Conservation (phyloP, 2,888 invertebrate species). For the Phrixothrix hirtus region DNA sequence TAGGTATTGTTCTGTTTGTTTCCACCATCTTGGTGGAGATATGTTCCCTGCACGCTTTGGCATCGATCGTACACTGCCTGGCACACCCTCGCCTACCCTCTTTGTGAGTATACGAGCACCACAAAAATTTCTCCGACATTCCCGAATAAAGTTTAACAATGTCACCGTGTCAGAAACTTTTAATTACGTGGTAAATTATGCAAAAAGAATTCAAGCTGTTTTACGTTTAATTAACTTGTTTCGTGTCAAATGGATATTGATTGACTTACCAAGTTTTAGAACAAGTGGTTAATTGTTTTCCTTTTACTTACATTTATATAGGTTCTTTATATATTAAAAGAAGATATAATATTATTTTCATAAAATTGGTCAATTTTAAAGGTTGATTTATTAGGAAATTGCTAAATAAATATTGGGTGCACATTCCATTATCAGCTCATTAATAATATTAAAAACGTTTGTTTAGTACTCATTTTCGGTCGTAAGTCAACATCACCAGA, state of each 20-base stretch:
- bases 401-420: background rate
- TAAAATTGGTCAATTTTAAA: too few species aligned
- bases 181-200: conserved; percentile 36
- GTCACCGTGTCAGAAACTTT: conserved; percentile 42
- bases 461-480: conserved; percentile 36
- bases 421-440: conserved; percentile 42
- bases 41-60: conserved; percentile 48
- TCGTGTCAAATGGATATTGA: too few species aligned
- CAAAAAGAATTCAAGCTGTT: conserved; percentile 9
- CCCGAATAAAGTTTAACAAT: conserved; percentile 37
- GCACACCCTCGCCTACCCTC: conserved; percentile 33
- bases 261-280: too few species aligned
- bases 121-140: conserved; percentile 37
- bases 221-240: background rate
- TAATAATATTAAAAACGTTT: conserved; percentile 39
- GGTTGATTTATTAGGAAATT: too few species aligned
- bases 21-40: conserved; percentile 53
- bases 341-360: too few species aligned
- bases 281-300: too few species aligned
- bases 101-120: conserved; percentile 34
- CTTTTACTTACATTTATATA: too few species aligned
- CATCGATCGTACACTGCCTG: conserved; percentile 45
- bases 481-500: conserved; percentile 43
- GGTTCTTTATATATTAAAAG: too few species aligned
- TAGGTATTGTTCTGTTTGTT: conserved; percentile 54